A percentile compares a stretch with the other conserved stretches of the same genome.
These are phyloP conservation scores for Peromyscus leucopus DNA, from an alignment of 2,113 vertebrate genomes.

Conservation along the genomic window DNA sequence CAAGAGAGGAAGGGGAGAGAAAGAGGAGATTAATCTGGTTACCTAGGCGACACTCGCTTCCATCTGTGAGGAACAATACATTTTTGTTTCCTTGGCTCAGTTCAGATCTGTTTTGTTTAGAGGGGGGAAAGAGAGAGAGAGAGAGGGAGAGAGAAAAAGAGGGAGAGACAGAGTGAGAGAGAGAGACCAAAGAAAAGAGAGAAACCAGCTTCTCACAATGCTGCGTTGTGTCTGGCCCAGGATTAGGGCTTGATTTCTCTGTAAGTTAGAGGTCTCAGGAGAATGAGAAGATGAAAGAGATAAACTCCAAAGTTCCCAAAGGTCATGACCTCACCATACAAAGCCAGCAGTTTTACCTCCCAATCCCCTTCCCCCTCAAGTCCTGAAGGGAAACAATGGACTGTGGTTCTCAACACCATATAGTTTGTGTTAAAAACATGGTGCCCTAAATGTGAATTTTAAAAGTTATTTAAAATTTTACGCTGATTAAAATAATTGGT, in stretches of 20 bases:
- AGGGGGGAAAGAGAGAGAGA: constrained; percentile 82
- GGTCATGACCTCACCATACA: constrained; percentile 96
- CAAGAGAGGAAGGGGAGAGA: constrained; percentile 99
- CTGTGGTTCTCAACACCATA: constrained; percentile 87
- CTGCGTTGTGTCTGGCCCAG: constrained; percentile 93
- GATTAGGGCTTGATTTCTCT: constrained; percentile 89
- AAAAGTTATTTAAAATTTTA: constrained; percentile 82
- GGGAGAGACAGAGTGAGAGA: constrained; percentile 82
- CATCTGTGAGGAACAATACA: constrained; percentile 99
- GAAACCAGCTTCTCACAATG: constrained; percentile 93
- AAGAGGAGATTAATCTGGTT: constrained; percentile 99
- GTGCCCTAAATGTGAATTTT: constrained; percentile 79
- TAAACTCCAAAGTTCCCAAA: constrained; percentile 93
- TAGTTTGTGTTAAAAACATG: constrained; percentile 85
- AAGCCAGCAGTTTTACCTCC: constrained; percentile 93
- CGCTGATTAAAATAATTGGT: constrained; percentile 69
- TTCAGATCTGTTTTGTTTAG: constrained; percentile 98
- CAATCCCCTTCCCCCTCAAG: constrained; percentile 91
- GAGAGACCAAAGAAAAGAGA: constrained; percentile 82
- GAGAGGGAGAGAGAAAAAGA: constrained; percentile 81
- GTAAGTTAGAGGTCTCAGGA: constrained; percentile 90
- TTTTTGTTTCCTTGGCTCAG: constrained; percentile 99
- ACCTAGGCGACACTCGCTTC: constrained; percentile 99
- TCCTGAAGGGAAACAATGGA: constrained; percentile 99
- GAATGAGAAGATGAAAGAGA: constrained; percentile 90